A percentile compares a stretch with the other conserved stretches of the same genome.
Conservation (phyloP, 2,888 invertebrate species). For the Geotrupes spiniger region DNA sequence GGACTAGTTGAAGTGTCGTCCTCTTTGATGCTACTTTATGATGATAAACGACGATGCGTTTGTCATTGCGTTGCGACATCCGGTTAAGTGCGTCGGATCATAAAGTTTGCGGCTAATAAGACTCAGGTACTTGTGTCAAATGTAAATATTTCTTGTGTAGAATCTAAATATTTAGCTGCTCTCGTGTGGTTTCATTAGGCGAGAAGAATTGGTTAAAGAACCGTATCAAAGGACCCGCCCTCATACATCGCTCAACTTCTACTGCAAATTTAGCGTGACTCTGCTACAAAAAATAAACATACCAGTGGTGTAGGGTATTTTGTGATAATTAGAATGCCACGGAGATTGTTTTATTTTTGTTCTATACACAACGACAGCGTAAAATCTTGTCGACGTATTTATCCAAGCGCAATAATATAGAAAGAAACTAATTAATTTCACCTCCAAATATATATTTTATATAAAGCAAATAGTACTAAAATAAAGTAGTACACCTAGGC, state of each 20-base stretch:
- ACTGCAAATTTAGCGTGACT: conserved; percentile 22
- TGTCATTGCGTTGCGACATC: conserved; percentile 48
- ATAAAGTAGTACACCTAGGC: too few species aligned
- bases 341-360: too few species aligned
- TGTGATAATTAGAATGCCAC: conserved; percentile 2
- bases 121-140: conserved; percentile 35
- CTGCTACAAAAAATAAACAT: conserved; percentile 11
- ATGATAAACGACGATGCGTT: conserved; percentile 48
- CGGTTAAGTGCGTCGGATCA: conserved; percentile 33
- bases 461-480: too few species aligned
- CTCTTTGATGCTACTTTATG: conserved; percentile 48
- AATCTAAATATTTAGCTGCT: conserved; percentile 38
- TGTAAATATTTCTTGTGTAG: conserved; percentile 38
- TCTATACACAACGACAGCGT: too few species aligned
- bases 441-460: too few species aligned
- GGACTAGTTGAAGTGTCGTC: conserved; percentile 43
- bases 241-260: conserved; percentile 36
- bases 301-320: conserved; percentile 3
- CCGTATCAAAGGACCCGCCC: conserved; percentile 41
- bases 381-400: too few species aligned
- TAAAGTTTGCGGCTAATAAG: conserved; percentile 34
- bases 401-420: too few species aligned
- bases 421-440: too few species aligned
- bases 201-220: conserved; percentile 39
- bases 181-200: conserved; percentile 37